A percentile compares a stretch with the other conserved stretches of the same genome.
Evolutionary conservation across 2,113 vertebrate genomes (phyloP).

Genomic region (Stomatorhinus ivindoensis): DNA sequence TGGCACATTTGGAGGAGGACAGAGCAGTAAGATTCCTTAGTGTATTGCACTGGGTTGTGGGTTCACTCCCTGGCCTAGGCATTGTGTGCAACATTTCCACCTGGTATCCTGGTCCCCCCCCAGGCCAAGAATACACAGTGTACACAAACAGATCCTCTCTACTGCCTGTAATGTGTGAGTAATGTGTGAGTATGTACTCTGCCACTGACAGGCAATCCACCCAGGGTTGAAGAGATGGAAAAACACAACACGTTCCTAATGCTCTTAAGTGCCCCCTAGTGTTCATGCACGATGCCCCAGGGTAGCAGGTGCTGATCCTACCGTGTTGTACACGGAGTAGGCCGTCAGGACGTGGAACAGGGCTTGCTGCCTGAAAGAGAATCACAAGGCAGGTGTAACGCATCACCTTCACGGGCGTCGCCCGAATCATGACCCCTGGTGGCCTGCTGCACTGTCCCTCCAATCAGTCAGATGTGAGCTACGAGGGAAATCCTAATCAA

Average conservation of each 20-base stretch:
- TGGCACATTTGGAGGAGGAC: neutral
- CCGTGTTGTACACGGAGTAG: slow-evolving; percentile 96
- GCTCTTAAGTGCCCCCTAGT: neutral
- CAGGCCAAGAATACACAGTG: neutral
- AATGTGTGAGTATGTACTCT: neutral
- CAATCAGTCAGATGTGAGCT: neutral
- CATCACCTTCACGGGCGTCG: neutral
- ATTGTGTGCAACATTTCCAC: neutral
- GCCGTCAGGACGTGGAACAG: slow-evolving; percentile 95
- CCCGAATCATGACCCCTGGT: neutral
- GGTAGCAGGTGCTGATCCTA: slow-evolving; percentile 56
- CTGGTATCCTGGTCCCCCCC: neutral
- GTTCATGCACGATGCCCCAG: neutral
- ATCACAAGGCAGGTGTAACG: slow-evolving; percentile 7
- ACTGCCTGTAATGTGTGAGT: neutral
- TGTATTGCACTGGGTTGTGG: neutral
- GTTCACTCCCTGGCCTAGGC: neutral
- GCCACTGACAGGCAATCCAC: neutral
- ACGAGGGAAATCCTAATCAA: neutral
- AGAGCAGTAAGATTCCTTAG: neutral
- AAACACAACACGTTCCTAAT: neutral
- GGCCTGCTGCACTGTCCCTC: neutral
- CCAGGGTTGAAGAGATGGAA: neutral
- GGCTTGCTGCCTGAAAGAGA: slow-evolving; percentile 80
- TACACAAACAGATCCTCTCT: neutral